phyloP scores from a whole-genome alignment of 2,113 vertebrate genomes.

The Isurus oxyrinchus region DNA sequence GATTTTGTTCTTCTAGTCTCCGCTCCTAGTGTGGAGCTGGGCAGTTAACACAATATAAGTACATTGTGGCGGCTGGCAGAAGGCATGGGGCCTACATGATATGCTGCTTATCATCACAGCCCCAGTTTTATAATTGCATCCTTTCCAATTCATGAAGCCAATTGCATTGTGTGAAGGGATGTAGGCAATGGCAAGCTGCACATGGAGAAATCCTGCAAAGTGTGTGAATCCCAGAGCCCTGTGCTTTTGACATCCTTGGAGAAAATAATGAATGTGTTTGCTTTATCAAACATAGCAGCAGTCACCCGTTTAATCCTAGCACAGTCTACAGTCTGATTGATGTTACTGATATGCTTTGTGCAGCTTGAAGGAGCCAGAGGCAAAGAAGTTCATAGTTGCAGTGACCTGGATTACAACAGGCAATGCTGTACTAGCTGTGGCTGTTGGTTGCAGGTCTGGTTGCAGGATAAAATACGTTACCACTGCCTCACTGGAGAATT shows the following conservation, averaged over 20 bases:
- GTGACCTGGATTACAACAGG: background rate
- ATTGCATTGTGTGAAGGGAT: background rate
- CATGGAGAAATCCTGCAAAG: background rate
- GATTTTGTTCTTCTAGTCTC: background rate
- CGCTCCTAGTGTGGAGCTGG: background rate
- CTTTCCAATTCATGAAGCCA: background rate
- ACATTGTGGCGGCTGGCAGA: background rate
- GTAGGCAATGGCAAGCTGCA: background rate
- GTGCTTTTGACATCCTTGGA: background rate
- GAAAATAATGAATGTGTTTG: constrained; percentile 15
- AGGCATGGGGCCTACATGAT: background rate
- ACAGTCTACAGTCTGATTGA: background rate
- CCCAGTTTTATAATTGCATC: background rate
- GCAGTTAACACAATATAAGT: background rate
- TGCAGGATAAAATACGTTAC: background rate
- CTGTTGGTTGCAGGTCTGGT: background rate
- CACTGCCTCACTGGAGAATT: background rate
- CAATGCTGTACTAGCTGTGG: background rate
- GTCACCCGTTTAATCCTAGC: background rate
- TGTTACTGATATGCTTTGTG: background rate
- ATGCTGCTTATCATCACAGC: background rate
- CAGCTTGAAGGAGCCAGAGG: background rate
- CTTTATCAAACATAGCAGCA: constrained; percentile 16
- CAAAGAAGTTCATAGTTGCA: background rate
- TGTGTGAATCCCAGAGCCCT: background rate